These are phyloP conservation scores for Sebastes diploproa DNA, from an alignment of 2,797 vertebrate genomes.

Conservation along the genomic window DNA sequence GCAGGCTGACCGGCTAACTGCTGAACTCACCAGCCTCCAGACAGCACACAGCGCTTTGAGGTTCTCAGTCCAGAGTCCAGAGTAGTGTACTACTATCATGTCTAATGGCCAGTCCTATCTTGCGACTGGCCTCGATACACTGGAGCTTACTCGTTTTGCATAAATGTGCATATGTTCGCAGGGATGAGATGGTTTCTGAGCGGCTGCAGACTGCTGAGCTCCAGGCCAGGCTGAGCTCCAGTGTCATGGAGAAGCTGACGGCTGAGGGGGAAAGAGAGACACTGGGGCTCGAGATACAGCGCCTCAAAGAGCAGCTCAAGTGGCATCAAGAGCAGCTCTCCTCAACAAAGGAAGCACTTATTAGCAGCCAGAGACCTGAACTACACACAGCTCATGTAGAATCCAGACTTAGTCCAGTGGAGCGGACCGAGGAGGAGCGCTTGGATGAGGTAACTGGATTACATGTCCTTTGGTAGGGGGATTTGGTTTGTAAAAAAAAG, in stretches of 20 bases:
- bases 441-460: conserved; percentile 79
- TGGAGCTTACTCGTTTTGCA: conserved; percentile 14
- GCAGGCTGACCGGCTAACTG: conserved; percentile 71
- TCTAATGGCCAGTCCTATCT: neutral
- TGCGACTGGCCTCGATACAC: neutral
- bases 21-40: conserved; percentile 78
- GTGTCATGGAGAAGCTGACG: conserved; percentile 68
- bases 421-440: conserved; percentile 67
- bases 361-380: conserved; percentile 36
- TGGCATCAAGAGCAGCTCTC: conserved; percentile 64
- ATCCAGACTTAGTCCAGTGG: conserved; percentile 43
- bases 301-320: conserved; percentile 61
- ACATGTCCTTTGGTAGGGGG: neutral
- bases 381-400: conserved; percentile 10
- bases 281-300: conserved; percentile 69
- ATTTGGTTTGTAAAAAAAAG: neutral
- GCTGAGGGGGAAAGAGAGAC: conserved; percentile 67
- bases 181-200: conserved; percentile 76
- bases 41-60: conserved; percentile 79
- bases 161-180: conserved; percentile 48
- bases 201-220: conserved; percentile 67
- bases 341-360: conserved; percentile 56
- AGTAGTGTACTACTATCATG: neutral
- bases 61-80: conserved; percentile 53
- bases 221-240: conserved; percentile 70